These are phyloP conservation scores for Norana najaformis DNA, from an alignment of 2,888 invertebrate genomes.

Conservation along the genomic window DNA sequence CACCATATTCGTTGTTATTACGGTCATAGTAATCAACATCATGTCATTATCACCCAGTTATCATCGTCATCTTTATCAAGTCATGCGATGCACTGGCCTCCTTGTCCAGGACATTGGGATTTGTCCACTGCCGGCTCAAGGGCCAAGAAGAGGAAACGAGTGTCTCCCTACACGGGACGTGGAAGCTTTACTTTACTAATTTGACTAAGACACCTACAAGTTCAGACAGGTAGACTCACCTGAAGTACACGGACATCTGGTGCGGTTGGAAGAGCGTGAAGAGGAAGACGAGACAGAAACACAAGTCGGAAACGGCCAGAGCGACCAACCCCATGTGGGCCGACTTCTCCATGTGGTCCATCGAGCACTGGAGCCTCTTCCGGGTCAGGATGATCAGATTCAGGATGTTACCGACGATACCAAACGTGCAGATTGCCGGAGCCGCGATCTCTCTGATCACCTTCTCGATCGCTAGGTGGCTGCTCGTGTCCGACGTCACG, in stretches of 20 bases:
- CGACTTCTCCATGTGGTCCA: constrained; percentile 71
- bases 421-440: constrained; percentile 74
- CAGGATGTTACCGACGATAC: constrained; percentile 77
- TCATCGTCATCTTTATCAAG: no score
- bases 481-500: neutral
- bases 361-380: constrained; percentile 61
- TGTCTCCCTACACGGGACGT: no score
- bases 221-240: no score
- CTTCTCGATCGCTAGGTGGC: neutral
- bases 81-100: no score
- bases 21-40: no score
- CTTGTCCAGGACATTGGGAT: no score
- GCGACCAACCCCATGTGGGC: constrained; percentile 77
- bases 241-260: neutral
- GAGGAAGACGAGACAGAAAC: constrained; percentile 66
- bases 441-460: constrained; percentile 60
- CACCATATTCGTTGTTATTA: no score
- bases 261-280: constrained; percentile 62
- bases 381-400: constrained; percentile 78
- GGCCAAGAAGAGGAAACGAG: no score
- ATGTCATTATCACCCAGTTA: no score
- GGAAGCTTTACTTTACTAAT: no score
- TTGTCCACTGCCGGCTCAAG: no score
- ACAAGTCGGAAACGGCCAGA: constrained; percentile 76
- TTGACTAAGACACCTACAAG: no score